Conservation (phyloP, 2,797 vertebrate species). For the Lepidocolaptes lacrymiger region DNA sequence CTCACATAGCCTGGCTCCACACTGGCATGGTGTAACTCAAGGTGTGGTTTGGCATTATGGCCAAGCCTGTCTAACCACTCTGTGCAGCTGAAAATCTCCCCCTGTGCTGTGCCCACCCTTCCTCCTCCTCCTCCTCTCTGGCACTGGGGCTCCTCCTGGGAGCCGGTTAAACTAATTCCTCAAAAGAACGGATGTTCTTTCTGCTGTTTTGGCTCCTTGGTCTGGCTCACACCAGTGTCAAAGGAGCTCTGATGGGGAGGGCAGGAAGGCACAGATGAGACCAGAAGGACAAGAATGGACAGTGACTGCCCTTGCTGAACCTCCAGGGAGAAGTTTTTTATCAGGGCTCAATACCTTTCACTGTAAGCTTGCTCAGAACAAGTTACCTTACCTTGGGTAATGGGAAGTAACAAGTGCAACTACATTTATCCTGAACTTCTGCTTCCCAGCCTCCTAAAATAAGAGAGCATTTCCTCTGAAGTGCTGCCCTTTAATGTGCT, state of each 20-base stretch:
- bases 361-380: background rate
- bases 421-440: background rate
- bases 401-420: background rate
- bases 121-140: background rate
- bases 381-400: background rate
- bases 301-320: background rate
- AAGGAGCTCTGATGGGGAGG: accelerated
- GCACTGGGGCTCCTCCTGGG: background rate
- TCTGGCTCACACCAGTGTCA: background rate
- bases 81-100: background rate
- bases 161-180: background rate
- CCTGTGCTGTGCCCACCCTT: background rate
- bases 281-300: background rate
- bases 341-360: background rate
- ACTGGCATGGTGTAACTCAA: background rate
- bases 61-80: background rate
- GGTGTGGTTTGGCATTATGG: conserved; percentile 8
- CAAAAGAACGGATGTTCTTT: background rate
- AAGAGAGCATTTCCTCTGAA: background rate
- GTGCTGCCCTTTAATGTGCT: background rate
- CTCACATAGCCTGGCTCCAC: accelerated
- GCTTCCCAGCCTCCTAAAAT: background rate
- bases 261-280: background rate
- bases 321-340: background rate
- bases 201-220: background rate